Conservation (phyloP, 2,797 vertebrate genomes). For the Clamator glandarius region DNA sequence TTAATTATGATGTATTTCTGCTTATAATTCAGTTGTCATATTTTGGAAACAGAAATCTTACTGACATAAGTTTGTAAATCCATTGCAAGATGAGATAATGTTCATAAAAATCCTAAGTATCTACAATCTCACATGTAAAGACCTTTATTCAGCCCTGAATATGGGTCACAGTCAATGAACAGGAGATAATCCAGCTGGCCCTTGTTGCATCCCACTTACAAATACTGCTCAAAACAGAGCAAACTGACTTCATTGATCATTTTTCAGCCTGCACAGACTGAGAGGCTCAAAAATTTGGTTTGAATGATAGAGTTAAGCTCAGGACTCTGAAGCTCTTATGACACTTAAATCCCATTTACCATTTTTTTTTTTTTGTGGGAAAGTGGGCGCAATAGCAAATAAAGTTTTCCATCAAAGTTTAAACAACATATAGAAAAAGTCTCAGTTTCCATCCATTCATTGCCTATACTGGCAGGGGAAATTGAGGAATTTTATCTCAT, state of each 20-base stretch:
- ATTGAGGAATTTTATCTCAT: background rate
- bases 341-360: background rate
- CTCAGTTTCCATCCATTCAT: background rate
- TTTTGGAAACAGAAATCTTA: background rate
- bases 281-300: background rate
- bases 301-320: background rate
- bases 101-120: background rate
- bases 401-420: background rate
- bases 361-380: background rate
- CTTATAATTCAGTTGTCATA: background rate
- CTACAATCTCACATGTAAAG: background rate
- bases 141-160: background rate
- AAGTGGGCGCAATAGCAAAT: background rate
- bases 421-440: fast-evolving
- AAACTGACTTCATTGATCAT: background rate
- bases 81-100: background rate
- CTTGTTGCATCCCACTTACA: background rate
- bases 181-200: background rate
- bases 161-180: background rate
- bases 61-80: background rate
- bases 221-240: background rate
- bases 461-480: background rate
- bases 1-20: background rate
- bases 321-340: background rate
- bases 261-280: background rate